These are phyloP conservation scores for Helicoverpa assulta DNA, from an alignment of 2,888 invertebrate genomes.

Conservation along the genomic window DNA sequence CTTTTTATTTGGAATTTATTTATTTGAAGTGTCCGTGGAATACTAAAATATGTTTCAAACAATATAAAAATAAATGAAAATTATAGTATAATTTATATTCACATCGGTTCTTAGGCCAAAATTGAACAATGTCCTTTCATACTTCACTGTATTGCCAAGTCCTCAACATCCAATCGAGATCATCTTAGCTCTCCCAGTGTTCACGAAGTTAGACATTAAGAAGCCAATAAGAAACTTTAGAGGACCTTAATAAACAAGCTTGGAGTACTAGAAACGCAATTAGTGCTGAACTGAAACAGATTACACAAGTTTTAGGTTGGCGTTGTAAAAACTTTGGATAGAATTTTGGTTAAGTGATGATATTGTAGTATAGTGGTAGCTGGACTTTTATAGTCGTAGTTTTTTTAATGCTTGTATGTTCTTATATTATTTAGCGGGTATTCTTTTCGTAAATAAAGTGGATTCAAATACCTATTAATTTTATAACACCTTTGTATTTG, in stretches of 20 bases:
- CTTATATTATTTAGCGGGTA: too few relatives aligned
- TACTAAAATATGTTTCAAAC: too few relatives aligned
- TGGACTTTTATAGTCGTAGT: background rate
- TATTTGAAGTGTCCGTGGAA: too few relatives aligned
- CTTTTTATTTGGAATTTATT: too few relatives aligned
- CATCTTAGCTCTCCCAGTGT: slow-evolving; percentile 33
- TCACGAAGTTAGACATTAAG: slow-evolving; percentile 56
- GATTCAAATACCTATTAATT: too few relatives aligned
- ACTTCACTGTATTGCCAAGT: slow-evolving; percentile 12
- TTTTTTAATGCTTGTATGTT: too few relatives aligned
- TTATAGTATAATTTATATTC: too few relatives aligned
- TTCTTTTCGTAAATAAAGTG: too few relatives aligned
- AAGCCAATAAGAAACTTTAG: slow-evolving; percentile 62
- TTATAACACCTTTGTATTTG: too few relatives aligned
- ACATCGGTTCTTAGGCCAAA: too few relatives aligned
- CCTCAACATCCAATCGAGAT: slow-evolving; percentile 33
- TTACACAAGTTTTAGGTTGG: slow-evolving; percentile 54
- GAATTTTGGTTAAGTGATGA: slow-evolving; percentile 39
- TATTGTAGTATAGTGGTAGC: background rate
- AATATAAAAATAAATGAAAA: too few relatives aligned
- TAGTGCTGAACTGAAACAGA: slow-evolving; percentile 56
- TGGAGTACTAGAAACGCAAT: slow-evolving; percentile 59
- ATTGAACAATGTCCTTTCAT: slow-evolving; percentile 2
- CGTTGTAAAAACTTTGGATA: slow-evolving; percentile 48
- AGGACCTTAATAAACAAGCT: slow-evolving; percentile 60